phyloP scores from a whole-genome alignment of 2,888 invertebrate species.

The Drosophila mercatorum region DNA sequence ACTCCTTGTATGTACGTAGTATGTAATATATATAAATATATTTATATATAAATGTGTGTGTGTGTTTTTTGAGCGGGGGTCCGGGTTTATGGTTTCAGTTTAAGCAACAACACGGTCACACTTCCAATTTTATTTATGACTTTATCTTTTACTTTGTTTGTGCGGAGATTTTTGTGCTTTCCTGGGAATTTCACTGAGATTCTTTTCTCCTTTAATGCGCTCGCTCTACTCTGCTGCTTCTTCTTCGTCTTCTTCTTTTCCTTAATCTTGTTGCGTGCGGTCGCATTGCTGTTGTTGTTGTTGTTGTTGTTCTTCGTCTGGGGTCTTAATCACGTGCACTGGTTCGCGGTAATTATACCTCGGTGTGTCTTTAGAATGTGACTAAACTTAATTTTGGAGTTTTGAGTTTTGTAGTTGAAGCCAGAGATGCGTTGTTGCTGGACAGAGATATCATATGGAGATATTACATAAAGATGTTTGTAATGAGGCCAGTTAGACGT shows the following conservation, averaged over 20 bases:
- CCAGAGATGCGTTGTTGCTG: conserved; percentile 10
- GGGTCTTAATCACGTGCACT: conserved; percentile 78
- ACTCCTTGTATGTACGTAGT: neutral
- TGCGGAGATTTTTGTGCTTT: conserved; percentile 68
- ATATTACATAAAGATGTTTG: conserved; percentile 5
- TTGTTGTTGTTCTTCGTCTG: conserved; percentile 31
- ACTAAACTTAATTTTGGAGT: conserved; percentile 70
- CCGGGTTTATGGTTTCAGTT: conserved; percentile 31
- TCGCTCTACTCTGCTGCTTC: conserved; percentile 7
- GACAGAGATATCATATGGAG: neutral
- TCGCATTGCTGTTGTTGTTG: conserved; percentile 30
- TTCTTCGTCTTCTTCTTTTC: neutral
- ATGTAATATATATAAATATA: neutral
- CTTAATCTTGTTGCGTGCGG: conserved; percentile 48
- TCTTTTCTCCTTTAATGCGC: conserved; percentile 41
- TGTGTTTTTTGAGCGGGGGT: conserved; percentile 2
- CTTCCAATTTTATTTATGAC: conserved; percentile 79
- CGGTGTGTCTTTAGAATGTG: conserved; percentile 74
- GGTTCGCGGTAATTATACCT: conserved; percentile 75
- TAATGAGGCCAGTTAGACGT: conserved; percentile 1
- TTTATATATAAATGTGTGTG: neutral
- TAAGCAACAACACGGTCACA: conserved; percentile 55
- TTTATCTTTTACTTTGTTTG: conserved; percentile 72
- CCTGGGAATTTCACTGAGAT: conserved; percentile 76
- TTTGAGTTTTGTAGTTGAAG: conserved; percentile 23